Percentiles rank a stretch among this genome's conserved stretches.
Evolutionary conservation across 1,140 invertebrate genomes (phyloP).

Genomic region (Drosophila repleta): DNA sequence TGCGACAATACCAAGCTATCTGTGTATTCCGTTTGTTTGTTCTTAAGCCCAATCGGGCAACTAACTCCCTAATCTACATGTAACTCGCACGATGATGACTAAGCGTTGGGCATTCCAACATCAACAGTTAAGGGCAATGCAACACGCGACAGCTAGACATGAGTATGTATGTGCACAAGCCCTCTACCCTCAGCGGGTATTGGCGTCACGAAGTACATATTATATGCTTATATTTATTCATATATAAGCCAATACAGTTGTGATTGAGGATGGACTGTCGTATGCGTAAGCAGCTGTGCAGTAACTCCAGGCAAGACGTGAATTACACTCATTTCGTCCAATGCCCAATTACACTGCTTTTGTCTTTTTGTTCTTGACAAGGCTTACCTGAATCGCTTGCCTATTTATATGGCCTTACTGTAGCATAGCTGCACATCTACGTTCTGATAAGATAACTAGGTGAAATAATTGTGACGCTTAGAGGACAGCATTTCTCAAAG

Average conservation of each 20-base stretch:
- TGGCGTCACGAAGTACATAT: background rate
- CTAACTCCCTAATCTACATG: background rate
- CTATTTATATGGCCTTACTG: slow-evolving; percentile 13
- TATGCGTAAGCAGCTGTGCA: slow-evolving; percentile 17
- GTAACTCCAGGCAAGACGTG: slow-evolving; percentile 15
- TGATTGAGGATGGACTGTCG: slow-evolving; percentile 9
- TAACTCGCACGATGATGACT: slow-evolving; percentile 15
- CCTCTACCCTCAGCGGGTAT: background rate
- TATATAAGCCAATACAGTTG: background rate
- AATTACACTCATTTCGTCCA: background rate
- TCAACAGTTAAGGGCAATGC: slow-evolving; percentile 66
- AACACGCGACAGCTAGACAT: slow-evolving; percentile 53
- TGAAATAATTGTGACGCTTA: slow-evolving; percentile 6
- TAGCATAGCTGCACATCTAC: background rate
- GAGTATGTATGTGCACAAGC: background rate
- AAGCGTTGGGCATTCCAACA: slow-evolving; percentile 23
- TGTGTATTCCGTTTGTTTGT: background rate
- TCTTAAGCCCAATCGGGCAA: background rate
- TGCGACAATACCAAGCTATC: background rate
- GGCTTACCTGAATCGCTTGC: slow-evolving; percentile 38
- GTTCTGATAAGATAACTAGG: slow-evolving; percentile 20
- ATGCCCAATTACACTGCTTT: background rate
- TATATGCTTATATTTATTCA: background rate
- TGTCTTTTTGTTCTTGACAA: slow-evolving; percentile 25
- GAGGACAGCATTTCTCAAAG: background rate